Evolutionary conservation across 2,888 invertebrate genomes (phyloP).

Genomic region (Melipona bicolor): DNA sequence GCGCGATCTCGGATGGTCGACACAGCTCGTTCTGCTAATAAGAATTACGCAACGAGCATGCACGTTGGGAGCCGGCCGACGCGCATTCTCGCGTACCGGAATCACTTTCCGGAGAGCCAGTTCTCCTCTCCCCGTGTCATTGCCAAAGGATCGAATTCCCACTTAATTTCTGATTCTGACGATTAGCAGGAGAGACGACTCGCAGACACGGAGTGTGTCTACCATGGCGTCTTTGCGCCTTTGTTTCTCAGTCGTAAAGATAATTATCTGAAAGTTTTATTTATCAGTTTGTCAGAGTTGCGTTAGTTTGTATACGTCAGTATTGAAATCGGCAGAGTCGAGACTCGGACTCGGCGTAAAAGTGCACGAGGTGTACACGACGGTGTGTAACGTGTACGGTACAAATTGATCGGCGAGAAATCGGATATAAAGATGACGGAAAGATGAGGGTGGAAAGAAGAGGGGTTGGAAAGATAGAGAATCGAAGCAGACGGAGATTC

Average conservation of each 20-base stretch:
- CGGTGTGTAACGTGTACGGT: not conserved
- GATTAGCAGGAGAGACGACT: not conserved
- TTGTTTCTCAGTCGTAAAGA: no score
- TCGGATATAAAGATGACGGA: constrained; percentile 28
- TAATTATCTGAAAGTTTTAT: no score
- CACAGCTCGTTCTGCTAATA: constrained; percentile 52
- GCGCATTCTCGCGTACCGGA: constrained; percentile 32
- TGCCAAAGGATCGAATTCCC: not conserved
- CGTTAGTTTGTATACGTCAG: no score
- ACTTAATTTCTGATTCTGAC: not conserved
- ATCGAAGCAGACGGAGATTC: constrained; percentile 19
- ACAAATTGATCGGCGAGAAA: constrained; percentile 22
- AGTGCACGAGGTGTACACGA: not conserved
- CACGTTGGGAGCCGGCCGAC: not conserved
- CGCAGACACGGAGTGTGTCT: no score
- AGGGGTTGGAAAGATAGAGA: not conserved
- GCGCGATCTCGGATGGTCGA: constrained; percentile 39
- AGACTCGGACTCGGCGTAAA: no score
- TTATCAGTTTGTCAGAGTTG: no score
- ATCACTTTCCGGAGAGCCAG: no score
- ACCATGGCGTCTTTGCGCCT: no score
- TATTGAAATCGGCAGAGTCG: no score
- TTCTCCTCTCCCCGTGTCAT: not conserved
- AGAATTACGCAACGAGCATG: constrained; percentile 57
- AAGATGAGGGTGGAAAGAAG: not conserved